These are phyloP conservation scores for Anguilla obscura DNA, from an alignment of 2,797 vertebrate genomes.

Conservation along the genomic window DNA sequence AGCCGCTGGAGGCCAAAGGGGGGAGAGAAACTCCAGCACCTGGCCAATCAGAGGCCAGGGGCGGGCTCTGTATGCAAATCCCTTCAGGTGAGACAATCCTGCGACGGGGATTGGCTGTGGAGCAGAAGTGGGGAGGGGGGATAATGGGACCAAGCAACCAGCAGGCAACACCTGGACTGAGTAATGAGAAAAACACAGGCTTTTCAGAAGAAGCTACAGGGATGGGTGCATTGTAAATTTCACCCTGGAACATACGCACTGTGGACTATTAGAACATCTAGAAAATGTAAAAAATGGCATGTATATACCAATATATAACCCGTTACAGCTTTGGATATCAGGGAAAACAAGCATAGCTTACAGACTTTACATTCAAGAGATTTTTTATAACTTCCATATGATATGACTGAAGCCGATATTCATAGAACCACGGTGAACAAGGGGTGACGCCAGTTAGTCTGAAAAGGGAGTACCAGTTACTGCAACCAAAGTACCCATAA, in stretches of 20 bases:
- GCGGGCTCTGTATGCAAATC: constrained; percentile 67
- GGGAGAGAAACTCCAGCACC: constrained; percentile 59
- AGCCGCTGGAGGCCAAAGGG: constrained; percentile 69
- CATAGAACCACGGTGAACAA: neutral
- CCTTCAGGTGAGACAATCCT: constrained; percentile 73
- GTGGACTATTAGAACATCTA: constrained; percentile 44
- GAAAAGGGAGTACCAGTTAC: constrained; percentile 38
- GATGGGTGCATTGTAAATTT: constrained; percentile 49
- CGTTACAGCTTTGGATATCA: constrained; percentile 12
- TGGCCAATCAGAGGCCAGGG: constrained; percentile 71
- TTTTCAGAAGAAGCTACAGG: constrained; percentile 42
- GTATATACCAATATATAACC: neutral
- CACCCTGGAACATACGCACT: constrained; percentile 57
- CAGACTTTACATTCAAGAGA: constrained; percentile 31
- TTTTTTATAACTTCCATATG: constrained; percentile 45
- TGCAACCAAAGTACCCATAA: constrained; percentile 47
- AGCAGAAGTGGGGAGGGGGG: constrained; percentile 53
- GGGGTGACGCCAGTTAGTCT: constrained; percentile 37
- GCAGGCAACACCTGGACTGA: constrained; percentile 64
- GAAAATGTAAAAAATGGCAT: constrained; percentile 19
- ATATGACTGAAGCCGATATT: constrained; percentile 8
- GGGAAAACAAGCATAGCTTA: constrained; percentile 44
- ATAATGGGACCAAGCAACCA: constrained; percentile 58
- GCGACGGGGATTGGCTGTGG: constrained; percentile 61
- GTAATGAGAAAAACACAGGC: constrained; percentile 59